phyloP scores from a whole-genome alignment of 2,888 invertebrate genomes.

The Philopedon plagiatum region DNA sequence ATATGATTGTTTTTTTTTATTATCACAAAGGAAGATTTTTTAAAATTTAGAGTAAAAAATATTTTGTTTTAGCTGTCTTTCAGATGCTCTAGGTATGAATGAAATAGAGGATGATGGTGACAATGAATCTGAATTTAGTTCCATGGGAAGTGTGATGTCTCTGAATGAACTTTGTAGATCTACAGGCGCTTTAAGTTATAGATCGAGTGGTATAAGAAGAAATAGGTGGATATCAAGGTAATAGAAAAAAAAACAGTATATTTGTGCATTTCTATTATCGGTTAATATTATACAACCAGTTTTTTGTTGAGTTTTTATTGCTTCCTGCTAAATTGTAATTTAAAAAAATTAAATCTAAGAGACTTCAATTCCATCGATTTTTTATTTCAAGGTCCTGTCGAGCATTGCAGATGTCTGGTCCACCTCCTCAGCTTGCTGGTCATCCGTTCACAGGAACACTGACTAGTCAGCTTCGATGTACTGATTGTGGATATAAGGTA shows the following conservation, averaged over 20 bases:
- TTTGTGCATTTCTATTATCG: background rate
- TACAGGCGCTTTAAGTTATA: conserved; percentile 60
- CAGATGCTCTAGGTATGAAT: conserved; percentile 78
- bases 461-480: conserved; percentile 83
- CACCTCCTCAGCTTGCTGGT: conserved; percentile 69
- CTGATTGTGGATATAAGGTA: conserved; percentile 80
- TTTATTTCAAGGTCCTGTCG: conserved; percentile 66
- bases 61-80: conserved; percentile 79
- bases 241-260: background rate
- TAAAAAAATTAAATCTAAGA: too few relatives aligned
- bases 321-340: too few relatives aligned
- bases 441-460: conserved; percentile 84
- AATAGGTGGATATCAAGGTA: conserved; percentile 66
- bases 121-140: conserved; percentile 59
- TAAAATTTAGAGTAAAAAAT: too few relatives aligned
- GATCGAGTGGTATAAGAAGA: conserved; percentile 62
- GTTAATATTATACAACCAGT: too few relatives aligned
- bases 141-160: conserved; percentile 67
- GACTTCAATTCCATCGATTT: too few relatives aligned
- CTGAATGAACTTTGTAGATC: conserved; percentile 66
- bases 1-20: too few relatives aligned
- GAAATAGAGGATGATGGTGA: conserved; percentile 68
- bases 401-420: conserved; percentile 70
- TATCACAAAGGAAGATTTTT: too few relatives aligned
- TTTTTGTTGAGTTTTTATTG: background rate